phyloP scores from a whole-genome alignment of 2,888 invertebrate genomes.

The Ophion ellenae region DNA sequence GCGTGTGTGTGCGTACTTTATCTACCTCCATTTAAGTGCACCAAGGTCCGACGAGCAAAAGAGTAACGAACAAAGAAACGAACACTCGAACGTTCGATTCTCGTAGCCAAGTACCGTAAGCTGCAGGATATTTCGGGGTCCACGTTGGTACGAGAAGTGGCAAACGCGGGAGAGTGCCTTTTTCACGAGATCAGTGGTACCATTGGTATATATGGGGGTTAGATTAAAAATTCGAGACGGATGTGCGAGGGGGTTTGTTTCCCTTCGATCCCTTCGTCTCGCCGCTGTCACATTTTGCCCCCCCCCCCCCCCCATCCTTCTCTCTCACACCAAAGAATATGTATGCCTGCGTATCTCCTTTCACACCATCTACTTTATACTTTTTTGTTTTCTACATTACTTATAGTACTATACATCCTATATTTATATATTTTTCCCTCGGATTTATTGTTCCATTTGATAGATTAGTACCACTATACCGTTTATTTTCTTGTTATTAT shows the following conservation, averaged over 20 bases:
- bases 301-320: not conserved
- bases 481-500: no score
- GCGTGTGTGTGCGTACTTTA: not conserved
- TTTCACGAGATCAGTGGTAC: constrained; percentile 71
- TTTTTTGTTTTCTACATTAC: no score
- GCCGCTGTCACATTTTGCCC: not conserved
- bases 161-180: constrained; percentile 68
- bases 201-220: constrained; percentile 45
- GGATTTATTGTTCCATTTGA: no score
- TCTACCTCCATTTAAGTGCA: not conserved
- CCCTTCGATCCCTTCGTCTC: constrained; percentile 22
- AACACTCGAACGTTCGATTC: constrained; percentile 7
- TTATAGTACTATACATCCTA: no score
- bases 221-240: constrained; percentile 74
- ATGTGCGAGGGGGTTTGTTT: constrained; percentile 32
- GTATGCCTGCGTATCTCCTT: no score
- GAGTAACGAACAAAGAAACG: constrained; percentile 22
- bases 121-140: constrained; percentile 7
- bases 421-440: no score
- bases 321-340: not conserved
- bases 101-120: constrained; percentile 10
- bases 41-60: not conserved
- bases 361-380: no score
- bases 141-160: constrained; percentile 26
- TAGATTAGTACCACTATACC: no score